These are phyloP conservation scores for Nothoprocta pentlandii DNA, from an alignment of 2,113 vertebrate species.

Conservation along the genomic window DNA sequence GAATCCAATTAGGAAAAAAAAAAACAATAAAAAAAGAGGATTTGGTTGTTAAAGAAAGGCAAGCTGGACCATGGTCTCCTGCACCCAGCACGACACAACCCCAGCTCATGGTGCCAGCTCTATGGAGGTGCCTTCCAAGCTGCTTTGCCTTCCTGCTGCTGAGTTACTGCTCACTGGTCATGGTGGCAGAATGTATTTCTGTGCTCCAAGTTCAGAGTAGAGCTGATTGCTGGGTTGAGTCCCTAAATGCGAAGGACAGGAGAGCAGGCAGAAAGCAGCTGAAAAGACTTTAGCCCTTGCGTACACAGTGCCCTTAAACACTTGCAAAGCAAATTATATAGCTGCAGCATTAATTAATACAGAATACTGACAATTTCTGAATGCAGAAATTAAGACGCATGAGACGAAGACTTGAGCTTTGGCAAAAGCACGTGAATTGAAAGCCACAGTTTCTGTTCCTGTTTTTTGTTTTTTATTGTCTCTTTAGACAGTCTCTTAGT, in stretches of 20 bases:
- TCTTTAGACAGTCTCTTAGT: not conserved
- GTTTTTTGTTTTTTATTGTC: not conserved
- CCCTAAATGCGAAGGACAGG: not conserved
- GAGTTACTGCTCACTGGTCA: not conserved
- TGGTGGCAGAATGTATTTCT: not conserved
- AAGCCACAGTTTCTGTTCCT: not conserved
- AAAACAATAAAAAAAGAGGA: not conserved
- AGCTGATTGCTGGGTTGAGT: not conserved
- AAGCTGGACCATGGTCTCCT: not conserved
- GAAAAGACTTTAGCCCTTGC: not conserved
- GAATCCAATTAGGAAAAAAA: not conserved
- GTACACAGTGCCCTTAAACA: not conserved
- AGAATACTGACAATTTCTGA: not conserved
- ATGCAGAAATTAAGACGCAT: not conserved
- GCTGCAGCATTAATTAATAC: not conserved
- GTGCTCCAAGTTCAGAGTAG: not conserved
- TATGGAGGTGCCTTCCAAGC: not conserved
- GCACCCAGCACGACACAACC: not conserved
- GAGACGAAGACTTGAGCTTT: not conserved
- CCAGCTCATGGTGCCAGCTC: not conserved
- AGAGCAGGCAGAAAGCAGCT: not conserved
- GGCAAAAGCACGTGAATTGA: not conserved
- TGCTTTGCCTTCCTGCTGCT: not conserved
- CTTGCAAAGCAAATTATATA: not conserved
- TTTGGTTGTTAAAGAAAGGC: constrained; percentile 6